phyloP scores from a whole-genome alignment of 64 coral and sea anemone species.

The Actinia equina region DNA sequence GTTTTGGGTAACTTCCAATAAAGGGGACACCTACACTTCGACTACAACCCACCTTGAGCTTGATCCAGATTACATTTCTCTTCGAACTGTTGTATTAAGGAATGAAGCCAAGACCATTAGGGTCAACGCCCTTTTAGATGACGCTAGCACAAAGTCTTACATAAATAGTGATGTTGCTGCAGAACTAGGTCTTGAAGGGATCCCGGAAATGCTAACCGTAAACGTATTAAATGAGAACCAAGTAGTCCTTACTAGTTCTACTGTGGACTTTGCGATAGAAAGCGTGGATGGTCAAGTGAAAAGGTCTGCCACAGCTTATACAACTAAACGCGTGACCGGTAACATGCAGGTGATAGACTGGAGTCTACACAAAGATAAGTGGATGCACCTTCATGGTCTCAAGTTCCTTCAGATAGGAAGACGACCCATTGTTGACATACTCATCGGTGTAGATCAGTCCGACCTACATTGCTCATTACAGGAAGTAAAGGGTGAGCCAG shows the following conservation, averaged over 20 bases:
- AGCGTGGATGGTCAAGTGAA: too few relatives aligned
- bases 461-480: constrained; percentile 42
- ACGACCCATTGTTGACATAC: neutral
- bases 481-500: constrained; percentile 33
- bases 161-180: constrained; percentile 48
- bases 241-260: constrained; percentile 6
- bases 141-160: constrained; percentile 57
- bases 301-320: too few relatives aligned
- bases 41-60: neutral
- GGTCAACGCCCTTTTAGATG: constrained; percentile 52
- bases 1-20: neutral
- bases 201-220: constrained; percentile 33
- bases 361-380: too few relatives aligned
- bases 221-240: constrained; percentile 66
- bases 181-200: constrained; percentile 21
- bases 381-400: neutral
- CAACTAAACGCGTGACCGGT: too few relatives aligned
- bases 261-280: constrained; percentile 34
- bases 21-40: neutral
- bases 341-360: too few relatives aligned
- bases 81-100: constrained; percentile 38
- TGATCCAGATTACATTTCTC: neutral
- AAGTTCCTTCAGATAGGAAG: neutral
- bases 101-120: constrained; percentile 36
- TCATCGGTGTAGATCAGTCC: too few relatives aligned